These are phyloP conservation scores for Arenaria interpres DNA, from an alignment of 2,113 vertebrate species.

Conservation along the genomic window DNA sequence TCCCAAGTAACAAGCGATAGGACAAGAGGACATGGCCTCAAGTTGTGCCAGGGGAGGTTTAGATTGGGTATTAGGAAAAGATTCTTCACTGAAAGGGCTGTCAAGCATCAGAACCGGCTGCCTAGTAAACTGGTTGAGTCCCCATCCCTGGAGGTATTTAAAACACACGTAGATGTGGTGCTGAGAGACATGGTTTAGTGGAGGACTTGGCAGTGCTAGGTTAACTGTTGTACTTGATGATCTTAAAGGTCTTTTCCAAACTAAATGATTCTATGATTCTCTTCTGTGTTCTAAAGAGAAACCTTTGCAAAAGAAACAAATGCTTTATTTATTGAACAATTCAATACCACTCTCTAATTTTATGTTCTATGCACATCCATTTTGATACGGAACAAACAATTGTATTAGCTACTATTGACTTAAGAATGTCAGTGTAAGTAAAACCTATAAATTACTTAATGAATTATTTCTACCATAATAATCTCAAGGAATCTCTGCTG, in stretches of 20 bases:
- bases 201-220: neutral
- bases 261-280: neutral
- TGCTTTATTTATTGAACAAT: neutral
- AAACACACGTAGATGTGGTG: neutral
- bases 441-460: neutral
- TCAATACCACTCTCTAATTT: neutral
- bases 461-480: neutral
- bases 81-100: neutral
- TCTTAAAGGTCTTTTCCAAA: neutral
- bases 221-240: neutral
- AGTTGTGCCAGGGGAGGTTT: neutral
- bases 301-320: neutral
- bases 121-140: neutral
- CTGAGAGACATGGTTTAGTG: neutral
- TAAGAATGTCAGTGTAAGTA: neutral
- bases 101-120: neutral
- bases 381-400: neutral
- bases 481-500: neutral
- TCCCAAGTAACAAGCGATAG: neutral
- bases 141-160: neutral
- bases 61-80: neutral
- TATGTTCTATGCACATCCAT: neutral
- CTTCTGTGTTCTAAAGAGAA: neutral
- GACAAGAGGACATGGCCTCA: neutral
- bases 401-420: neutral